These are phyloP conservation scores for Theristicus caerulescens DNA, from an alignment of 2,113 vertebrate species.

Conservation along the genomic window DNA sequence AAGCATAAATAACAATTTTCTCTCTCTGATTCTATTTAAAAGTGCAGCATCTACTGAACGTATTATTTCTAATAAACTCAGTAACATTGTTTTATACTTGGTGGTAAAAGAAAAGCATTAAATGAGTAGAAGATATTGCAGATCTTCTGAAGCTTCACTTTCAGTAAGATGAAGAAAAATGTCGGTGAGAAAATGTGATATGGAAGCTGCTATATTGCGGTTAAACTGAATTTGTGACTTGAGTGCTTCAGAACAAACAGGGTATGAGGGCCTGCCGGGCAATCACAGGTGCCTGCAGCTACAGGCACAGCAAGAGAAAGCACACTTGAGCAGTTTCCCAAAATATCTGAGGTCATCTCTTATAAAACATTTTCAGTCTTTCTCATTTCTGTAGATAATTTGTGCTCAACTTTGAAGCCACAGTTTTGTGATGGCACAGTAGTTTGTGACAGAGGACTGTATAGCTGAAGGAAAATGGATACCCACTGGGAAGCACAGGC, in stretches of 20 bases:
- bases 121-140: neutral
- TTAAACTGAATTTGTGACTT: neutral
- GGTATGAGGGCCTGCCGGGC: accelerated
- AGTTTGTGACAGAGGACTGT: neutral
- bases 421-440: neutral
- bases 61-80: neutral
- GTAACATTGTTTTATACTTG: neutral
- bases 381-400: neutral
- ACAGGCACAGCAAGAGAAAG: neutral
- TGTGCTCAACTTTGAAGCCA: neutral
- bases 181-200: neutral
- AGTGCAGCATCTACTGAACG: neutral
- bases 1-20: neutral
- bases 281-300: neutral
- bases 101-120: neutral
- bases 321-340: neutral
- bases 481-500: neutral
- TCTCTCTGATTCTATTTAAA: neutral
- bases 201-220: neutral
- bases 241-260: neutral
- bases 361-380: neutral
- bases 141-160: neutral
- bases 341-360: neutral
- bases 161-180: neutral
- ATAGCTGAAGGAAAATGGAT: neutral